phyloP scores from a whole-genome alignment of 2,888 invertebrate genomes.

The Oeneis ivallda region DNA sequence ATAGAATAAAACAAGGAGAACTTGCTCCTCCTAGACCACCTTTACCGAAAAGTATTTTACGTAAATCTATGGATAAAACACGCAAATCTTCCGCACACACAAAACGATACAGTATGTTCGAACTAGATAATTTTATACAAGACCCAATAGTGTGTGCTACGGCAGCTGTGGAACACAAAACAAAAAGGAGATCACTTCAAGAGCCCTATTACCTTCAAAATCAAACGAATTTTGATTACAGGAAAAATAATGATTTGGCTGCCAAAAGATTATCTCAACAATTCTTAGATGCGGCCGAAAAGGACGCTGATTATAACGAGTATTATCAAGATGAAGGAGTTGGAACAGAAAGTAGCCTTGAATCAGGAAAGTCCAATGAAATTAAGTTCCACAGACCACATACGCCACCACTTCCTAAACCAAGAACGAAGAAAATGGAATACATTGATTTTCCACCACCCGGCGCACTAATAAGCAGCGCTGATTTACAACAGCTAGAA shows the following conservation, averaged over 20 bases:
- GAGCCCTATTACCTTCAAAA: slow-evolving; percentile 86
- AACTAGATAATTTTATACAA: slow-evolving; percentile 83
- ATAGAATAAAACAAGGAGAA: slow-evolving; percentile 72
- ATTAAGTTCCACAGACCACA: slow-evolving; percentile 75
- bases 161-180: slow-evolving; percentile 75
- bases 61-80: slow-evolving; percentile 83
- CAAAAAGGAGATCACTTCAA: slow-evolving; percentile 88
- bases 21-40: slow-evolving; percentile 86
- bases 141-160: slow-evolving; percentile 73
- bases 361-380: slow-evolving; percentile 81
- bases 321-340: slow-evolving; percentile 84
- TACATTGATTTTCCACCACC: slow-evolving; percentile 77
- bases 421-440: slow-evolving; percentile 73
- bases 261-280: slow-evolving; percentile 78
- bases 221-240: slow-evolving; percentile 69
- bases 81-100: slow-evolving; percentile 75
- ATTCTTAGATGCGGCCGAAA: slow-evolving; percentile 77
- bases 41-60: slow-evolving; percentile 86
- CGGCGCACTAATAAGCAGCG: slow-evolving; percentile 79
- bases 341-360: slow-evolving; percentile 81
- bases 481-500: slow-evolving; percentile 85
- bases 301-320: slow-evolving; percentile 78
- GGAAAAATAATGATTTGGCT: slow-evolving; percentile 78
- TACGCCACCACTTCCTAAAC: slow-evolving; percentile 78
- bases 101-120: slow-evolving; percentile 91